Conservation (phyloP, 2,888 invertebrate species). For the Melanargia galathea region DNA sequence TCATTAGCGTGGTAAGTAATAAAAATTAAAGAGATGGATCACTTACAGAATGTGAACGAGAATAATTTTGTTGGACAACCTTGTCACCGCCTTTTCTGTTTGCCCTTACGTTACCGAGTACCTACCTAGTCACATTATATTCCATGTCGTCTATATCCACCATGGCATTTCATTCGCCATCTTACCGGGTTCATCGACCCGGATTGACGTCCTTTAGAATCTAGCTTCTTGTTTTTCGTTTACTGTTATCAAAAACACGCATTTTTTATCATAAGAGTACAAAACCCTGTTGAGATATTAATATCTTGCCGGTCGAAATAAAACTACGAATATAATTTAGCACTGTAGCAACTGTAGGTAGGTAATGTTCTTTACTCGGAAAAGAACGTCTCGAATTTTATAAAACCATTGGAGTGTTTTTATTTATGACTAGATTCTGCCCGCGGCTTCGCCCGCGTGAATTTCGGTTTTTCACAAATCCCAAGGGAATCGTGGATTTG, state of each 20-base stretch:
- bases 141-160: constrained; percentile 3
- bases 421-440: not conserved
- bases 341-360: too few relatives aligned
- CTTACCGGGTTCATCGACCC: constrained; percentile 61
- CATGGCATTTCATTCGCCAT: constrained; percentile 26
- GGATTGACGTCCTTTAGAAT: constrained; percentile 57
- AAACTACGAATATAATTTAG: not conserved
- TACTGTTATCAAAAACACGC: constrained; percentile 17
- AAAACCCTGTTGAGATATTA: constrained; percentile 13
- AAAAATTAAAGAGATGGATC: too few relatives aligned
- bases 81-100: constrained; percentile 17
- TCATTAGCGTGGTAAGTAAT: too few relatives aligned
- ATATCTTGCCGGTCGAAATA: constrained; percentile 5
- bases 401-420: not conserved
- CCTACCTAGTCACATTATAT: too few relatives aligned
- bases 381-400: not conserved
- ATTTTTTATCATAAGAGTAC: not conserved
- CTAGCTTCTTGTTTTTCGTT: constrained; percentile 34
- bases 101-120: too few relatives aligned
- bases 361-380: not conserved
- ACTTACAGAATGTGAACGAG: not conserved
- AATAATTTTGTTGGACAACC: constrained; percentile 1
- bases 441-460: too few relatives aligned
- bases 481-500: too few relatives aligned
- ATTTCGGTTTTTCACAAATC: too few relatives aligned